Percentiles rank a stretch among this genome's conserved stretches.
These are phyloP conservation scores for Colistium nudipinnis DNA, from an alignment of 2,113 vertebrate genomes.

Conservation along the genomic window DNA sequence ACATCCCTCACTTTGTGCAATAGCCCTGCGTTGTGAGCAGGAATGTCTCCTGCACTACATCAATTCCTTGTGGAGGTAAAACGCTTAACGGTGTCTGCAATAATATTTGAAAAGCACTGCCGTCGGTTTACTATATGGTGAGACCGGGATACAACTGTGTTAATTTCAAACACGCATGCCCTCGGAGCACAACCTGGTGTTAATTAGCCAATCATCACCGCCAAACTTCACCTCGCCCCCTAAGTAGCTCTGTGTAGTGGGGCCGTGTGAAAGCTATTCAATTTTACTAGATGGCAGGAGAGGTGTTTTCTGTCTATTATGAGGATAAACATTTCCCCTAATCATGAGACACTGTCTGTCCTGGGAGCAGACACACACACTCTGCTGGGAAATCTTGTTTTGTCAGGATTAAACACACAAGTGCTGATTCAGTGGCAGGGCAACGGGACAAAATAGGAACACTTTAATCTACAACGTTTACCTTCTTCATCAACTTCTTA, in stretches of 20 bases:
- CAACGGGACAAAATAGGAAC: background rate
- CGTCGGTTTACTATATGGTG: slow-evolving; percentile 3
- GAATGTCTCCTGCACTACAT: background rate
- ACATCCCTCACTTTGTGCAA: background rate
- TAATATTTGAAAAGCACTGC: slow-evolving; percentile 11
- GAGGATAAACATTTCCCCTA: background rate
- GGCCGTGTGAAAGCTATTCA: background rate
- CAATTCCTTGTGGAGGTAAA: background rate
- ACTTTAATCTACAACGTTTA: background rate
- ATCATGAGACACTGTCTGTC: background rate
- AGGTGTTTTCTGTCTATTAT: background rate
- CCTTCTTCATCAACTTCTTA: slow-evolving; percentile 62
- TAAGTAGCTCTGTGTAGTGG: background rate
- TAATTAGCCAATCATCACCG: slow-evolving; percentile 26
- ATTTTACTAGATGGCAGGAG: background rate
- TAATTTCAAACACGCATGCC: background rate
- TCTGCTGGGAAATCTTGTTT: no score
- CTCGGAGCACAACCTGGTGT: background rate
- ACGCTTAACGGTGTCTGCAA: background rate
- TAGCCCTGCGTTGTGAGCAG: background rate
- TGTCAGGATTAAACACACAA: background rate
- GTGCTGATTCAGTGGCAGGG: no score
- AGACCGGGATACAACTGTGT: background rate
- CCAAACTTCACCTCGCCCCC: background rate
- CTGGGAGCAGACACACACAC: background rate